Conservation (phyloP, 2,797 vertebrate species). For the Cossypha niveicapilla region DNA sequence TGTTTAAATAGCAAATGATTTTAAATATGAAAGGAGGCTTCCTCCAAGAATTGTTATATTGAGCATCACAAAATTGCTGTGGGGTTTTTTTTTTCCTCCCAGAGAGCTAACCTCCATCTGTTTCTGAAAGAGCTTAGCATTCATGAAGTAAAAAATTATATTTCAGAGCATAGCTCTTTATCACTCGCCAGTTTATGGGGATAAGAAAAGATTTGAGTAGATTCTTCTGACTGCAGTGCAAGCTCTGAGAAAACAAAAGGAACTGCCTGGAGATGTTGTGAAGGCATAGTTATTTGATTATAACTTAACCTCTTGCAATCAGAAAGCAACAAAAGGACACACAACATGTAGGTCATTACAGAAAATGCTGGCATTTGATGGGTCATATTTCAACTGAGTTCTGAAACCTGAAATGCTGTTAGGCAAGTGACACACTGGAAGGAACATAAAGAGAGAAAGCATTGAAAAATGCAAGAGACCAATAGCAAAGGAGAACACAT, state of each 20-base stretch:
- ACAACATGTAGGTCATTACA: background rate
- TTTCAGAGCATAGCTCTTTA: slow-evolving; percentile 35
- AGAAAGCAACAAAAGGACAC: slow-evolving; percentile 3
- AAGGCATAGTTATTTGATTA: slow-evolving; percentile 23
- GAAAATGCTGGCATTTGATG: background rate
- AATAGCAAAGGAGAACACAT: background rate
- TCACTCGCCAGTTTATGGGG: slow-evolving; percentile 46
- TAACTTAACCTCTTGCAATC: slow-evolving; percentile 15
- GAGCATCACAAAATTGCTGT: slow-evolving; percentile 48
- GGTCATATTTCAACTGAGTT: background rate
- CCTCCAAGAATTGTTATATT: slow-evolving; percentile 37
- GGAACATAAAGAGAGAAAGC: background rate
- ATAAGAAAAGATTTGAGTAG: slow-evolving; percentile 62
- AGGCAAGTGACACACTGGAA: background rate
- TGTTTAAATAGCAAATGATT: slow-evolving; percentile 64
- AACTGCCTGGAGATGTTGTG: background rate
- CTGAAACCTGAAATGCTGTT: background rate
- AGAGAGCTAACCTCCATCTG: slow-evolving; percentile 54
- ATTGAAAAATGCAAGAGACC: background rate
- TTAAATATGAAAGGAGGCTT: slow-evolving; percentile 56
- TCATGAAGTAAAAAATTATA: slow-evolving; percentile 62
- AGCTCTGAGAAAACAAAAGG: slow-evolving; percentile 1
- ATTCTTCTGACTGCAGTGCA: slow-evolving; percentile 1
- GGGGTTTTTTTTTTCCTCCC: background rate
- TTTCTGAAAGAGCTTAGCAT: slow-evolving; percentile 63